These are phyloP conservation scores for Malurus melanocephalus DNA, from an alignment of 2,113 vertebrate species.

Conservation along the genomic window DNA sequence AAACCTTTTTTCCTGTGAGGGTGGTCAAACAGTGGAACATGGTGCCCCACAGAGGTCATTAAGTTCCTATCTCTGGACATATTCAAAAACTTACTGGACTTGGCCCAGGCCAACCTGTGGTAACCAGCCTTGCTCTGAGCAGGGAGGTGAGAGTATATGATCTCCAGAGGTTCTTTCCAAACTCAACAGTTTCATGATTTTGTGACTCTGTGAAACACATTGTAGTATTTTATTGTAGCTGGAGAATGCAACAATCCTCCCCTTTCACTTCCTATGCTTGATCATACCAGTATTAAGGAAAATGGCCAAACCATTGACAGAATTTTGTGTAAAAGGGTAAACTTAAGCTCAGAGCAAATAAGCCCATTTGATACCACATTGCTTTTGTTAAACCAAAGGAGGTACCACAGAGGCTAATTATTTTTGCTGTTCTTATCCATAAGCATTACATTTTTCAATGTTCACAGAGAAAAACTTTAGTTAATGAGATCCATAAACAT, in stretches of 20 bases:
- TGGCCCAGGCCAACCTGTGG: not conserved
- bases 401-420: conserved; percentile 63
- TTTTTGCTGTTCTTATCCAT: conserved; percentile 61
- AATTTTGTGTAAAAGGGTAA: conserved; percentile 16
- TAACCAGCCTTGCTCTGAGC: not conserved
- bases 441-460: conserved; percentile 62
- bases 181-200: not conserved
- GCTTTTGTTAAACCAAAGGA: conserved; percentile 52
- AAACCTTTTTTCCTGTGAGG: not conserved
- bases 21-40: not conserved
- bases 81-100: not conserved
- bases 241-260: not conserved
- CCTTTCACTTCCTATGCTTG: not conserved
- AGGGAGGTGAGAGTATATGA: not conserved
- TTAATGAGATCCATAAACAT: conserved; percentile 80
- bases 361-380: not conserved
- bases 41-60: not conserved
- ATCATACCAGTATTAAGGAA: not conserved
- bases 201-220: not conserved
- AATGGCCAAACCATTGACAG: not conserved
- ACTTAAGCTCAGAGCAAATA: not conserved
- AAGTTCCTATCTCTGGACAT: not conserved
- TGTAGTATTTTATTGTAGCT: not conserved
- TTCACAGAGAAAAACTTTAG: conserved; percentile 59
- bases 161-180: not conserved